Evolutionary conservation across 2,113 vertebrate species (phyloP).

Genomic region (Burhinus bistriatus): DNA sequence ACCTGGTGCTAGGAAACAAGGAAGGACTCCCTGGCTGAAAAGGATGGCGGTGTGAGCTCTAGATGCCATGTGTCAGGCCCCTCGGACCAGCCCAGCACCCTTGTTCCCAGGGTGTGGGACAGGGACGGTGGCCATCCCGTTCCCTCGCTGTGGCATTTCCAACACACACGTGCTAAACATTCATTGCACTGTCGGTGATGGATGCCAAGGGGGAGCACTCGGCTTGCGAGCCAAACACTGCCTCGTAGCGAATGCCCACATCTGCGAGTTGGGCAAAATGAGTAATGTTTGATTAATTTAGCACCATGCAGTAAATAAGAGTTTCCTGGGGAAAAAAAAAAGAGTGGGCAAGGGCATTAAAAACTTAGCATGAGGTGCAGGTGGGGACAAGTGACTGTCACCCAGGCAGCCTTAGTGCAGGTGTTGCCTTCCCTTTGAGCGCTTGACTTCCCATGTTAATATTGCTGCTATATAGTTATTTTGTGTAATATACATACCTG

Average conservation of each 20-base stretch:
- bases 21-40: not conserved
- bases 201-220: not conserved
- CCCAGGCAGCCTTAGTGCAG: not conserved
- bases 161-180: fast-evolving
- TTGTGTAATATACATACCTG: not conserved
- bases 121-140: not conserved
- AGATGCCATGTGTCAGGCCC: not conserved
- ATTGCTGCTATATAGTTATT: not conserved
- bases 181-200: not conserved
- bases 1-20: not conserved
- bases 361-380: not conserved
- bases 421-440: not conserved
- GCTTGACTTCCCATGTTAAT: not conserved
- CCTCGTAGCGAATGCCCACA: not conserved
- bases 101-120: not conserved
- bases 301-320: not conserved
- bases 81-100: not conserved
- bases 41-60: not conserved
- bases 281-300: not conserved
- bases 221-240: not conserved
- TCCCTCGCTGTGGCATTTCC: not conserved
- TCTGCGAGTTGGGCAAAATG: not conserved
- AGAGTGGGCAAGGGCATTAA: not conserved
- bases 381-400: not conserved
- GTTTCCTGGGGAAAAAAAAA: not conserved